Evolutionary conservation across 2,888 invertebrate species (phyloP).

Genomic region (Pachliopta kotzebuea): DNA sequence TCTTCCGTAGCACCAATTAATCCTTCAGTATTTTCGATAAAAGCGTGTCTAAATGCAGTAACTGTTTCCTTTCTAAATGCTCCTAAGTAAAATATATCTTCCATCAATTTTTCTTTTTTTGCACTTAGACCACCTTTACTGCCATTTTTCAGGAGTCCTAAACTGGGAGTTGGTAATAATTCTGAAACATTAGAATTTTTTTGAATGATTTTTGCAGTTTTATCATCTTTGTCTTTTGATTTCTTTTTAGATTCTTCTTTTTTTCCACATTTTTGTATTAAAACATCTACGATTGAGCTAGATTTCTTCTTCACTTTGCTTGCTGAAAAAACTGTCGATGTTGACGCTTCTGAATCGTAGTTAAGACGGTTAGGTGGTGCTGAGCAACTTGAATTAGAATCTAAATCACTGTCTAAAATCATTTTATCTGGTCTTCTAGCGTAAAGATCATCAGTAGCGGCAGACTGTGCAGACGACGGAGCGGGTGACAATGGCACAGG

Average conservation of each 20-base stretch:
- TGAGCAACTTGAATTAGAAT: constrained; percentile 84
- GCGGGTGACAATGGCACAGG: constrained; percentile 87
- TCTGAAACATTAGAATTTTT: constrained; percentile 79
- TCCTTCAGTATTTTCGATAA: constrained; percentile 82
- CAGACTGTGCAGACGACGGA: constrained; percentile 81
- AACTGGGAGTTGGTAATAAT: constrained; percentile 83
- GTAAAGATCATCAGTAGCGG: constrained; percentile 79
- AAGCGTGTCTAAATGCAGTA: constrained; percentile 83
- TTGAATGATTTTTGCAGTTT: constrained; percentile 76
- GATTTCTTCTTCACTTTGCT: constrained; percentile 72
- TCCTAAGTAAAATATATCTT: constrained; percentile 82
- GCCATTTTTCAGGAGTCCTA: constrained; percentile 67
- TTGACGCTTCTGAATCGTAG: constrained; percentile 85
- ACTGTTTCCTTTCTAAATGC: constrained; percentile 86
- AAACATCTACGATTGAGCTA: constrained; percentile 83
- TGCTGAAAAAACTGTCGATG: constrained; percentile 83
- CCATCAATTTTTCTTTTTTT: constrained; percentile 74
- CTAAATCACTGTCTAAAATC: constrained; percentile 82
- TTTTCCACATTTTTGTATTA: constrained; percentile 84
- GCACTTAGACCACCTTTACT: constrained; percentile 64
- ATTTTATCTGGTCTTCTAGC: constrained; percentile 69
- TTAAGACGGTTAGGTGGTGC: constrained; percentile 77
- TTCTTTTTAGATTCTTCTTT: constrained; percentile 79
- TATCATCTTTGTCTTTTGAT: constrained; percentile 77
- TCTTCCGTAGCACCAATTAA: constrained; percentile 80